phyloP scores from a whole-genome alignment of 2,888 invertebrate species.

The Serrognathus titanus region DNA sequence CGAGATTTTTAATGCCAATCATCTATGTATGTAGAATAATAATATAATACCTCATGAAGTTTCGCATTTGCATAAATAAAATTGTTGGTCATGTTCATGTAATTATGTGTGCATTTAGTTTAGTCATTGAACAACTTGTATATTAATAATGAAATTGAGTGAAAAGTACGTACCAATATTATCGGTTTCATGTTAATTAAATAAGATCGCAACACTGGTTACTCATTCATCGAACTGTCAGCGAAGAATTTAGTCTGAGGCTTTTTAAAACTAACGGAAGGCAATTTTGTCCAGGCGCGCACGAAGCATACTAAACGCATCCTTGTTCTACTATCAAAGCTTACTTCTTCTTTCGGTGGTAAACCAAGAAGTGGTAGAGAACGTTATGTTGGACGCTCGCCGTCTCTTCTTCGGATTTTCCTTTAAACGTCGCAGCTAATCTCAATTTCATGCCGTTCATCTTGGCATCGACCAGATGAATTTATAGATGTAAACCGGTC shows the following conservation, averaged over 20 bases:
- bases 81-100: no score
- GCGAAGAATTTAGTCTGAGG: constrained; percentile 37
- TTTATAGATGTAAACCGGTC: no score
- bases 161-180: constrained; percentile 39
- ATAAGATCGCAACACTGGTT: constrained; percentile 31
- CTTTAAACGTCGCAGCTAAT: no score
- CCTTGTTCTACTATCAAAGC: constrained; percentile 29
- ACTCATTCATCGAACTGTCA: constrained; percentile 39
- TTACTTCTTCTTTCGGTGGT: constrained; percentile 28
- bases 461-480: no score
- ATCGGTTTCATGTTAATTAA: constrained; percentile 33
- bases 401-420: constrained; percentile 4
- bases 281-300: constrained; percentile 34
- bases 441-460: no score
- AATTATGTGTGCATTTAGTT: no score
- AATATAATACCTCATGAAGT: no score
- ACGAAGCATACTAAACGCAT: constrained; percentile 23
- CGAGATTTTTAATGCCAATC: no score
- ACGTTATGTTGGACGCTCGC: constrained; percentile 30
- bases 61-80: no score
- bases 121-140: no score
- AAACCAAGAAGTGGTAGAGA: constrained; percentile 36
- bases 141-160: neutral
- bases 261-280: constrained; percentile 44
- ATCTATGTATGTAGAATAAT: no score